Conservation (phyloP, 2,113 vertebrate genomes). For the Calyptommatus sinebrachiatus region DNA sequence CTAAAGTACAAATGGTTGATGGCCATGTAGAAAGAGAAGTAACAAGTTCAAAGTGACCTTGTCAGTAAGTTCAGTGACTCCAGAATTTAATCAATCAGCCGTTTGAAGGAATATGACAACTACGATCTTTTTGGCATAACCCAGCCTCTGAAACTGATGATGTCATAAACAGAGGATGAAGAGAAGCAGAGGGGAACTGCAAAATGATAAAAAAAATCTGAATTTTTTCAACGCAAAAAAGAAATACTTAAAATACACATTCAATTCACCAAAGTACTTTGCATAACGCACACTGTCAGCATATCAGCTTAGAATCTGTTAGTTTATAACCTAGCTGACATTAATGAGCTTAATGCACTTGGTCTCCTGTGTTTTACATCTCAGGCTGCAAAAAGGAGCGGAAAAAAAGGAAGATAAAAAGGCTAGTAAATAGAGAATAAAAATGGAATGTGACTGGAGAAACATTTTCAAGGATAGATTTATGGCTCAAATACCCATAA, state of each 20-base stretch:
- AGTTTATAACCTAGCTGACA: constrained; percentile 16
- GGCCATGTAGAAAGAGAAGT: not conserved
- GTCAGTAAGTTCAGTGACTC: constrained; percentile 5
- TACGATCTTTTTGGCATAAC: not conserved
- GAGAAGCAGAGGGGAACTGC: not conserved
- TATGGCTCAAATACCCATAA: not conserved
- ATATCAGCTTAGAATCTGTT: constrained; percentile 6
- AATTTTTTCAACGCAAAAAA: constrained; percentile 26
- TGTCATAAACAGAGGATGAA: constrained; percentile 5
- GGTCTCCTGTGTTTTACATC: constrained; percentile 2
- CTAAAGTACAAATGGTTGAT: constrained; percentile 27
- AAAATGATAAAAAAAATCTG: not conserved
- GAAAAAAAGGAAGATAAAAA: constrained; percentile 2
- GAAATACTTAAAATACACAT: constrained; percentile 21
- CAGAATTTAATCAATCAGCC: constrained; percentile 9
- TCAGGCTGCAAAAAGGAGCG: not conserved
- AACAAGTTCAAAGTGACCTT: constrained; percentile 30
- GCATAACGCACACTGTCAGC: not conserved
- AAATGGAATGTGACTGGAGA: constrained; percentile 1
- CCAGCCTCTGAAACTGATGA: not conserved
- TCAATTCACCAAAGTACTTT: not conserved
- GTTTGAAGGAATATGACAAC: not conserved
- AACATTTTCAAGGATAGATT: constrained; percentile 23
- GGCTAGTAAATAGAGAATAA: not conserved
- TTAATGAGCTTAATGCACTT: not conserved